Percentiles rank a stretch among this genome's conserved stretches.
Conservation (phyloP, 53 echinoderm and acorn worm genomes). For the Holothuria leucospilota region DNA sequence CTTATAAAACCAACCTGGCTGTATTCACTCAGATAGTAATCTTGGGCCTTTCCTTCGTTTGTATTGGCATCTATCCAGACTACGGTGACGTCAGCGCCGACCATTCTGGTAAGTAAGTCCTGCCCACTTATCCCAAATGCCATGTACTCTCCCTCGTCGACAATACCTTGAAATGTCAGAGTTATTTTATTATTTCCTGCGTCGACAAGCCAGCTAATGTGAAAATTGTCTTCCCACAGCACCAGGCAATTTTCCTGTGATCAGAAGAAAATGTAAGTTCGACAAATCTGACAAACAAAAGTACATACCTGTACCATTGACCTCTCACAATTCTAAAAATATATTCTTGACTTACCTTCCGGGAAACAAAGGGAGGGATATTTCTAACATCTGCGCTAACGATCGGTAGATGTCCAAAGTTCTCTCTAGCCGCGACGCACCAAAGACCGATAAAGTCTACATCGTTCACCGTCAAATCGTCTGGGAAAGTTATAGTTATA, state of each 20-base stretch:
- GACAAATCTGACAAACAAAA: neutral
- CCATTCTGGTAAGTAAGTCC: conserved; percentile 62
- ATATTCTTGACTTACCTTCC: neutral
- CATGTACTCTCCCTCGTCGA: conserved; percentile 64
- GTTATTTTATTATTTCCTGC: conserved; percentile 40
- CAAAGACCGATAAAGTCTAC: conserved; percentile 79
- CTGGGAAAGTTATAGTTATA: conserved; percentile 64
- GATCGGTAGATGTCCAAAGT: conserved; percentile 81
- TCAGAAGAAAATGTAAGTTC: neutral
- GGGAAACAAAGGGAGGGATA: conserved; percentile 63
- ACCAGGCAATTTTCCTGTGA: conserved; percentile 70
- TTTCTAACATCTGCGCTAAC: neutral
- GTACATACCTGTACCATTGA: neutral
- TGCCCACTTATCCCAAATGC: conserved; percentile 89
- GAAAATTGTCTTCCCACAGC: conserved; percentile 67
- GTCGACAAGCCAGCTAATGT: conserved; percentile 74
- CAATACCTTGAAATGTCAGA: conserved; percentile 62
- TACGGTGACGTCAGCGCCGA: conserved; percentile 85
- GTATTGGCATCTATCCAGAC: conserved; percentile 64
- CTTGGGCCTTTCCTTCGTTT: conserved; percentile 56
- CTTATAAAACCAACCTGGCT: conserved; percentile 55
- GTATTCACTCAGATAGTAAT: conserved; percentile 72
- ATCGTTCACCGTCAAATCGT: conserved; percentile 66
- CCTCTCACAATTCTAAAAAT: no score
- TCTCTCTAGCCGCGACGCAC: conserved; percentile 57